These are phyloP conservation scores for Aldrovandia affinis DNA, from an alignment of 2,797 vertebrate genomes.

Conservation along the genomic window DNA sequence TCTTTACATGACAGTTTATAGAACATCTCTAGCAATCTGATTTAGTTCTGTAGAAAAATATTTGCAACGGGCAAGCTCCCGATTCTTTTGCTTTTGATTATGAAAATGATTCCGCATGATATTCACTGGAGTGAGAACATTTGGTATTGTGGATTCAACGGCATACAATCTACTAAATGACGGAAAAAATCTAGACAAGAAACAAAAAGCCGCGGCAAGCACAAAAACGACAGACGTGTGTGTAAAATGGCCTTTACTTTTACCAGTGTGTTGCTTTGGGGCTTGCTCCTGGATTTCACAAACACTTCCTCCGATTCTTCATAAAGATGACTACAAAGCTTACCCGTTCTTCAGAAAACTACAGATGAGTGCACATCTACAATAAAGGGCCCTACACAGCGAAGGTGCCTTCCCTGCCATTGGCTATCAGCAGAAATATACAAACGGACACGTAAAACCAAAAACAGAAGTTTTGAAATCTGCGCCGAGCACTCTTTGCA, in stretches of 20 bases:
- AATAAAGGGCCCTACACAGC: slow-evolving; percentile 10
- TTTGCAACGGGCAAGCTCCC: slow-evolving; percentile 77
- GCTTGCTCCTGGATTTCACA: background rate
- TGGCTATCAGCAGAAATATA: slow-evolving; percentile 13
- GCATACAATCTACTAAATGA: background rate
- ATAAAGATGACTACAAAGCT: background rate
- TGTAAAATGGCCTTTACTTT: slow-evolving; percentile 17
- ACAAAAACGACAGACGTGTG: background rate
- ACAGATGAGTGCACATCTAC: slow-evolving; percentile 3
- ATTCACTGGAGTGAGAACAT: background rate
- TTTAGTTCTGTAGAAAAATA: slow-evolving; percentile 81
- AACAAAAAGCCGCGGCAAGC: background rate
- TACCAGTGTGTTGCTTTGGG: slow-evolving; percentile 15
- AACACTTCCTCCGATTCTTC: background rate
- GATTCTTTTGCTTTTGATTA: slow-evolving; percentile 56
- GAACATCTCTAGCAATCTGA: slow-evolving; percentile 68
- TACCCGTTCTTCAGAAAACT: background rate
- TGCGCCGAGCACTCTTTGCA: background rate
- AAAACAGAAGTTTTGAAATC: background rate
- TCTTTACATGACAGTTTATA: slow-evolving; percentile 79
- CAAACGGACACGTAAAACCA: background rate
- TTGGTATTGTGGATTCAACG: slow-evolving; percentile 3
- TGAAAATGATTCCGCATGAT: background rate
- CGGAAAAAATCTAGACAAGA: background rate
- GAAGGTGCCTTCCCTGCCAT: background rate